These are phyloP conservation scores for Malthinus seriepunctatus DNA, from an alignment of 2,888 invertebrate species.

Conservation along the genomic window DNA sequence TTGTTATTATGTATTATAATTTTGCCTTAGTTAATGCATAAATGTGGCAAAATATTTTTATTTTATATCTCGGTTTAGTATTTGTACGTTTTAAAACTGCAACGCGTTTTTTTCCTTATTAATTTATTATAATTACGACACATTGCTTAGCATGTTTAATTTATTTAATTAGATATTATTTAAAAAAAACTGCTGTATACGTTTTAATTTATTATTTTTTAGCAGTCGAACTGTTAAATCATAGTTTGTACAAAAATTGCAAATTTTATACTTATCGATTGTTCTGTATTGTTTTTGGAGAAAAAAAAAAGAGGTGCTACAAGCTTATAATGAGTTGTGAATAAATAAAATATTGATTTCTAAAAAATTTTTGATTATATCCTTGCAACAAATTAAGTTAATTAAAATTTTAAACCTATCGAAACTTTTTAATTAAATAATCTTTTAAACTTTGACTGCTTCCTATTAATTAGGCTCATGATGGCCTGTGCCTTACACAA, in stretches of 20 bases:
- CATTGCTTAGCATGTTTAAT: slow-evolving; percentile 7
- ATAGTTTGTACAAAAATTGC: slow-evolving; percentile 13
- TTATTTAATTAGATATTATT: neutral
- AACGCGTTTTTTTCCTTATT: neutral
- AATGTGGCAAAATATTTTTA: neutral
- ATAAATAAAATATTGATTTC: slow-evolving; percentile 3
- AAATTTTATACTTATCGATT: slow-evolving; percentile 6
- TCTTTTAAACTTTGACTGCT: too few relatives aligned
- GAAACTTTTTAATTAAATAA: too few relatives aligned
- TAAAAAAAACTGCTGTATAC: slow-evolving; percentile 12
- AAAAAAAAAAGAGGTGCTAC: slow-evolving; percentile 18
- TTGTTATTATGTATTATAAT: neutral
- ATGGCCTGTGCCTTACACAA: too few relatives aligned
- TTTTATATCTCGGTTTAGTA: neutral
- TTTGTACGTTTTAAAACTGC: neutral
- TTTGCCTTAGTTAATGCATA: neutral
- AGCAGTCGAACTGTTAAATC: slow-evolving; percentile 23
- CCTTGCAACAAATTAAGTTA: too few relatives aligned
- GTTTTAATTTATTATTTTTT: slow-evolving; percentile 24
- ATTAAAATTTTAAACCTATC: too few relatives aligned
- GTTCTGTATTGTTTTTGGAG: neutral
- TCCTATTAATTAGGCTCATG: too few relatives aligned
- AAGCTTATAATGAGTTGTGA: slow-evolving; percentile 19
- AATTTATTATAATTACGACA: slow-evolving; percentile 1
- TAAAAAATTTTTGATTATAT: neutral